phyloP scores from a whole-genome alignment of 2,113 vertebrate species.

The Daubentonia madagascariensis region DNA sequence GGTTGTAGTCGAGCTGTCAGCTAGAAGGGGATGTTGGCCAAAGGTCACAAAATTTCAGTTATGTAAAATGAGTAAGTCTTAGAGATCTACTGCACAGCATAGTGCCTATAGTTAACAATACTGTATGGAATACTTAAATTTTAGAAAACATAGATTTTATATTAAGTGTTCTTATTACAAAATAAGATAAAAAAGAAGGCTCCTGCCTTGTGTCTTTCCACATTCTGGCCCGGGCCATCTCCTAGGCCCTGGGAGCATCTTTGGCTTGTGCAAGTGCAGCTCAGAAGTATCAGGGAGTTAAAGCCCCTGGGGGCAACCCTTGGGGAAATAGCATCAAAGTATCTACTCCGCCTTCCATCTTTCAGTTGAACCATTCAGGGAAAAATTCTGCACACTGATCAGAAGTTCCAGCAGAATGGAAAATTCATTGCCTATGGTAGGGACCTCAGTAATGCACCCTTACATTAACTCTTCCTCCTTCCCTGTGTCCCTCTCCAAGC shows the following conservation, averaged over 20 bases:
- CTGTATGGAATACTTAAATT: background rate
- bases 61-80: background rate
- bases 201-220: background rate
- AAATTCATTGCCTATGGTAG: too few relatives aligned
- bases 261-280: background rate
- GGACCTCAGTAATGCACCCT: background rate
- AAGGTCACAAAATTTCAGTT: background rate
- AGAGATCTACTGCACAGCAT: background rate
- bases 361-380: background rate
- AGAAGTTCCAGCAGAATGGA: background rate
- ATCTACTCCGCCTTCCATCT: background rate
- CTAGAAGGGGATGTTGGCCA: background rate
- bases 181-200: background rate
- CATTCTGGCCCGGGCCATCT: background rate
- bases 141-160: background rate
- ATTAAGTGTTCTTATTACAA: background rate
- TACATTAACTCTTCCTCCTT: background rate
- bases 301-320: background rate
- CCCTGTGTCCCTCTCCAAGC: background rate
- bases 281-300: background rate
- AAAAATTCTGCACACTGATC: background rate
- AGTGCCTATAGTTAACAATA: background rate
- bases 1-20: background rate
- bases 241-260: background rate
- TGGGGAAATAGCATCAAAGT: background rate